Percentiles rank a stretch among this genome's conserved stretches.
Conservation (phyloP, 2,113 vertebrate species). For the Gobiocypris rarus region DNA sequence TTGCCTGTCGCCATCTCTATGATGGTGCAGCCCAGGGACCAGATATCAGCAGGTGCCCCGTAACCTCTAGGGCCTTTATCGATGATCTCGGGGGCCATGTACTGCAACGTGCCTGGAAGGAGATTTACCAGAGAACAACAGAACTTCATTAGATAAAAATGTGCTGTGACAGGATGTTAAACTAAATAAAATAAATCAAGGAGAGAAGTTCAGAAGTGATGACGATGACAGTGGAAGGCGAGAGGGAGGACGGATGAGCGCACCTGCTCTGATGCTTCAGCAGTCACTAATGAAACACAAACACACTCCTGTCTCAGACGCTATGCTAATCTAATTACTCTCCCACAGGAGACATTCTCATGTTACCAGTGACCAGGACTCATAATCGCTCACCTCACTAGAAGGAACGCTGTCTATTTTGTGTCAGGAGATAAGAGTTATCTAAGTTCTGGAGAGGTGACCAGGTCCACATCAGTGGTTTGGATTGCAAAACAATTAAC, state of each 20-base stretch:
- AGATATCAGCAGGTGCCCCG: constrained; percentile 97
- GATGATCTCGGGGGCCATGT: constrained; percentile 99
- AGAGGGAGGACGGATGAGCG: constrained; percentile 21
- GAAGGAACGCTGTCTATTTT: neutral
- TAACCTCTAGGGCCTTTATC: constrained; percentile 97
- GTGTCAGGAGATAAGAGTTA: constrained; percentile 20
- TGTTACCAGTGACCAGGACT: constrained; percentile 66
- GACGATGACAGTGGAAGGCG: neutral
- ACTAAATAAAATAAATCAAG: constrained; percentile 43
- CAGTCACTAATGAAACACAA: constrained; percentile 73
- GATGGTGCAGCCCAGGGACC: constrained; percentile 97
- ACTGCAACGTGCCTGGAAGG: constrained; percentile 91
- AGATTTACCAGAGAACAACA: constrained; percentile 37
- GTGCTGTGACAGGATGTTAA: neutral
- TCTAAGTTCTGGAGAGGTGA: constrained; percentile 16
- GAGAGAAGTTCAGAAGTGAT: neutral
- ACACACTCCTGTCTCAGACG: constrained; percentile 66
- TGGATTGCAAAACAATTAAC: too few species aligned
- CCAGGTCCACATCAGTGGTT: neutral
- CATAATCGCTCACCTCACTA: constrained; percentile 4
- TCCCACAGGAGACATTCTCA: constrained; percentile 42
- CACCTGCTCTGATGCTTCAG: constrained; percentile 42
- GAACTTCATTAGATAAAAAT: neutral
- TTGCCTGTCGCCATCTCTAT: constrained; percentile 99
- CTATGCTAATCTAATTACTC: constrained; percentile 73